These are phyloP conservation scores for Xylota sylvarum DNA, from an alignment of 2,888 invertebrate species.

Conservation along the genomic window DNA sequence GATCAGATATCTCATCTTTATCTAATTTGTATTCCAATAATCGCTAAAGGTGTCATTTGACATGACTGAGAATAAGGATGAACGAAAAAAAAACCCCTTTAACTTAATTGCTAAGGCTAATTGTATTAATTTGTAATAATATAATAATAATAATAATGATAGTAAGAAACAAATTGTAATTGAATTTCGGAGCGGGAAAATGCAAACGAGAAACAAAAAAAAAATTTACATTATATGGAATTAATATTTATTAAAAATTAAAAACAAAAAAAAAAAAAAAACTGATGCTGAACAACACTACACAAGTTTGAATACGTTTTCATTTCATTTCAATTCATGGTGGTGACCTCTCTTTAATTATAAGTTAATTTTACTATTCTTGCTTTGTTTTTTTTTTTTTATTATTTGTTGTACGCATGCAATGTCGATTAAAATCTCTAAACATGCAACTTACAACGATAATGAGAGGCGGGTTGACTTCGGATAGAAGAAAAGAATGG, in stretches of 20 bases:
- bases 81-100: conserved; percentile 36
- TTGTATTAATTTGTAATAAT: conserved; percentile 70
- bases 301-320: conserved; percentile 41
- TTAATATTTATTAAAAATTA: conserved; percentile 70
- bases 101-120: conserved; percentile 65
- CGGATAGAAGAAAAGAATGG: conserved; percentile 1
- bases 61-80: neutral
- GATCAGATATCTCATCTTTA: no score
- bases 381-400: conserved; percentile 22
- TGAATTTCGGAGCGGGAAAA: conserved; percentile 42
- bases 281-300: conserved; percentile 65
- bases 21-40: neutral
- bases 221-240: conserved; percentile 36
- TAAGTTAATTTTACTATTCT: conserved; percentile 29
- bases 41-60: neutral
- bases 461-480: conserved; percentile 1
- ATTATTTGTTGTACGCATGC: conserved; percentile 50
- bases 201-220: conserved; percentile 30
- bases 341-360: conserved; percentile 49
- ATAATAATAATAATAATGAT: conserved; percentile 48
- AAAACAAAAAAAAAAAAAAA: conserved; percentile 13
- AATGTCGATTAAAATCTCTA: conserved; percentile 53
- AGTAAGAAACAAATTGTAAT: conserved; percentile 33
- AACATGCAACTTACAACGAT: conserved; percentile 39
- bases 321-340: conserved; percentile 32